A percentile compares a stretch with the other conserved stretches of the same genome.
phyloP scores from a whole-genome alignment of 2,113 vertebrate species.

The Bambusicola thoracicus region DNA sequence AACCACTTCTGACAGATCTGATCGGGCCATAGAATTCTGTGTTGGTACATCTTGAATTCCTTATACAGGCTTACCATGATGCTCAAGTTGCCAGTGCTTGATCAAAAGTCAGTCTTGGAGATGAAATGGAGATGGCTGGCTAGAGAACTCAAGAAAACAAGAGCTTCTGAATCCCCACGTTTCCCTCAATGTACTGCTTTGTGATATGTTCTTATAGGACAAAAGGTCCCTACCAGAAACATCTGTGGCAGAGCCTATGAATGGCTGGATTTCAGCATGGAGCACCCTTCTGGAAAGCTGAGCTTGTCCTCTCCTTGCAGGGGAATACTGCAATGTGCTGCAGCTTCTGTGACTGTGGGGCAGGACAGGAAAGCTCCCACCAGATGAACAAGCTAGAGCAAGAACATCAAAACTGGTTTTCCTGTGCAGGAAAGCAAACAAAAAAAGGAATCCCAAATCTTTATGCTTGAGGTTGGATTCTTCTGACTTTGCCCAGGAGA shows the following conservation, averaged over 20 bases:
- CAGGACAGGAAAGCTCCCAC: background rate
- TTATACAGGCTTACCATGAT: background rate
- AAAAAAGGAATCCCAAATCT: background rate
- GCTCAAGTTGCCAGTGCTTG: background rate
- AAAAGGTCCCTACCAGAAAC: background rate
- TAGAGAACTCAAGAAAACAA: conserved; percentile 3
- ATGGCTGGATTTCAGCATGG: background rate
- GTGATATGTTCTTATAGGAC: background rate
- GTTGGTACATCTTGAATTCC: background rate
- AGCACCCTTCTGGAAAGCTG: background rate
- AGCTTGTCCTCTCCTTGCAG: background rate
- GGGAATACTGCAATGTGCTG: background rate
- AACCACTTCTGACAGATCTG: background rate
- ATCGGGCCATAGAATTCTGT: background rate
- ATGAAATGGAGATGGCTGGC: background rate
- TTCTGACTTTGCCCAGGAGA: background rate
- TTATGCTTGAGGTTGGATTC: background rate
- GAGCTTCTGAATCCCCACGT: background rate
- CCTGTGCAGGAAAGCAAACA: background rate
- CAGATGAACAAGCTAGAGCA: background rate
- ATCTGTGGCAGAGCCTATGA: background rate
- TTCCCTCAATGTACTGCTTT: background rate
- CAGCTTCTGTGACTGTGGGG: background rate
- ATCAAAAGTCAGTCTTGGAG: conserved; percentile 8
- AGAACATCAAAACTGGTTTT: background rate